Evolutionary conservation across 2,113 vertebrate genomes (phyloP), one percentile per base, ranked within the genome.

Genomic region (Dissostichus mawsoni): DNA sequence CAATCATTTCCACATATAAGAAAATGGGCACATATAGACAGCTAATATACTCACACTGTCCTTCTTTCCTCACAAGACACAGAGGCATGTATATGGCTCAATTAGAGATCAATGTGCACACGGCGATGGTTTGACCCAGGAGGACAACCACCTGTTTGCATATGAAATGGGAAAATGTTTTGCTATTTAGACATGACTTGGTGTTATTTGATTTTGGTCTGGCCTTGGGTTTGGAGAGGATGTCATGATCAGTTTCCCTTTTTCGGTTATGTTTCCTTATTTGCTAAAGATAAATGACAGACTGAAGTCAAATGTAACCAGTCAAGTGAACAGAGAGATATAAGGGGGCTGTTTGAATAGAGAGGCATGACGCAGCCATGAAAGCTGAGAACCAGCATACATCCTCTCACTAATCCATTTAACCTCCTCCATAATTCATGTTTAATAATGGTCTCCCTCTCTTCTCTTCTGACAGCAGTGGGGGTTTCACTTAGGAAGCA

Each of bases 371-470:
- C 36, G 17, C 11, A 67, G 20, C 33, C 8, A 69, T 64, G 17
- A 59, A 29, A 51, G 12, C 72, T 18, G 73, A 79, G 17, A 57
- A 10, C 48, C 57, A 52, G 29, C 53, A 50, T 63, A 11, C 64
- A 58, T 70, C 47, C 63, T 65, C 55, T 78, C 58, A 53, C 50
- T 78, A 78, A 86, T 69, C 18, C 55, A 78, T 71, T 87, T 65
- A 67, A 44, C 45, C 6, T 74, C 74, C 58, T 82, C 57, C 67
- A 90, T 82, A 82, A 92, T 83, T 87, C 55, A 91, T 84, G 20
- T 17, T 23, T 62, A 33, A 48, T 64, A 74, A 65, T 71, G 63
- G 36, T 64, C 70, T 44, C 65, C 53, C 45, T 72, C 20, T 61
- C n/a, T 55, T 20, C 55, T 73, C 55, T 25, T 50, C 17, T 52